Percentiles rank a stretch among this genome's conserved stretches.
phyloP scores from a whole-genome alignment of 2,113 vertebrate genomes.

The Muntiacus muntjak region DNA sequence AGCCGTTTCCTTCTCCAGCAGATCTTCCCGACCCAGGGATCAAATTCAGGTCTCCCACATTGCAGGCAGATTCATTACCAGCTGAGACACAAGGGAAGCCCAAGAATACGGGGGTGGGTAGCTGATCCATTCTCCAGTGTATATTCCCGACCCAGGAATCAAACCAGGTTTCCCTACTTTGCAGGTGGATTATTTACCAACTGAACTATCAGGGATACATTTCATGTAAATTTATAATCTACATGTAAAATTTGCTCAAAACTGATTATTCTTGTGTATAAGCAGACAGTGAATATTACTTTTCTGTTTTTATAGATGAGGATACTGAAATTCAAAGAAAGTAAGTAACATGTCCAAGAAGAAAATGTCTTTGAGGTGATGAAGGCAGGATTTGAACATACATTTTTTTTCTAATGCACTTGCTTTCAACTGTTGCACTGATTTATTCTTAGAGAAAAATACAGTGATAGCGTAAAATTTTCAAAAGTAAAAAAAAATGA shows the following conservation, averaged over 20 bases:
- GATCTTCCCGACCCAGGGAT: neutral
- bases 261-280: neutral
- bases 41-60: neutral
- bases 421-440: neutral
- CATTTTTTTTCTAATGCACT: neutral
- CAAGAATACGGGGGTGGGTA: neutral
- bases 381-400: neutral
- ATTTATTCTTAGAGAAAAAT: neutral
- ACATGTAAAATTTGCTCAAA: neutral
- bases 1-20: neutral
- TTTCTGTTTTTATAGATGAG: neutral
- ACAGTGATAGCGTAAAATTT: neutral
- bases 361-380: neutral
- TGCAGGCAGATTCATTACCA: neutral
- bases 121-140: neutral
- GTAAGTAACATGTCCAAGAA: neutral
- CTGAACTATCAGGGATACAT: neutral
- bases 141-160: neutral
- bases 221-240: neutral
- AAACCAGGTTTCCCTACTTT: neutral
- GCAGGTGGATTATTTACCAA: neutral
- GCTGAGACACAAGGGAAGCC: neutral
- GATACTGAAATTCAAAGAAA: neutral
- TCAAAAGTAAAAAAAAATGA: neutral
- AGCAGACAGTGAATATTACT: neutral